Evolutionary conservation across 2,113 vertebrate species (phyloP), one percentile per base, ranked within the genome.

Genomic region (Scolopax mira): DNA sequence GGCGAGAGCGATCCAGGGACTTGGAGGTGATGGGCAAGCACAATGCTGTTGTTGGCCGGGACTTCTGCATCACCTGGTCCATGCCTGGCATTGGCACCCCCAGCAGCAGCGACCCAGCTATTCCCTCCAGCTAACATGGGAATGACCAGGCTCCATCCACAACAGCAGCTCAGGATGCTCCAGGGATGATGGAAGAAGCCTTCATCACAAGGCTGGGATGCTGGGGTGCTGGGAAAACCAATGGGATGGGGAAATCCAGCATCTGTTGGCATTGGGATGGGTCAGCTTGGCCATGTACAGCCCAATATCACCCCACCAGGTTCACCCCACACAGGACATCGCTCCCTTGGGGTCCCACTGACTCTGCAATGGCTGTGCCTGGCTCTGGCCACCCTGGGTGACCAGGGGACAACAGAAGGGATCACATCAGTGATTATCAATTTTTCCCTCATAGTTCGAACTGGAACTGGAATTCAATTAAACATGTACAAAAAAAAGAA

Each of bases 261-360:
- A 4, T 2, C 35, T 4, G 0, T 0, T 2, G 14, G 33, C 15
- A 1, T 0, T 0, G 30, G 21, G 27, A 14, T n/a, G 27, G 9
- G 18, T 1, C 17, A 0, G 0, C 30, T 52, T 13, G 31, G 4
- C 61, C 9, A 0, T 1, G 14, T 37, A 4, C 33, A 13, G 4
- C 8, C 13, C 41, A 2, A 1, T 31, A 4, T n/a, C 4, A 1
- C 46, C 81, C 52, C 4, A 2, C 10, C 3, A 1, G 62, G 22
- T 41, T 44, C 55, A 10, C 9, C 78, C 24, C 57, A 23, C 18
- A 0, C 11, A 3, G 24, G 18, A 1, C 69, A 21, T 41, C 1
- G 0, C 23, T 61, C 16, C 19, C 21, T 13, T 2, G 24, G 41
- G 19, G 10, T 74, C 25, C 74, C 58, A 7, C n/a, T 0, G 13